These are phyloP conservation scores for Archips crataeganus DNA, from an alignment of 2,888 invertebrate genomes.

Conservation along the genomic window DNA sequence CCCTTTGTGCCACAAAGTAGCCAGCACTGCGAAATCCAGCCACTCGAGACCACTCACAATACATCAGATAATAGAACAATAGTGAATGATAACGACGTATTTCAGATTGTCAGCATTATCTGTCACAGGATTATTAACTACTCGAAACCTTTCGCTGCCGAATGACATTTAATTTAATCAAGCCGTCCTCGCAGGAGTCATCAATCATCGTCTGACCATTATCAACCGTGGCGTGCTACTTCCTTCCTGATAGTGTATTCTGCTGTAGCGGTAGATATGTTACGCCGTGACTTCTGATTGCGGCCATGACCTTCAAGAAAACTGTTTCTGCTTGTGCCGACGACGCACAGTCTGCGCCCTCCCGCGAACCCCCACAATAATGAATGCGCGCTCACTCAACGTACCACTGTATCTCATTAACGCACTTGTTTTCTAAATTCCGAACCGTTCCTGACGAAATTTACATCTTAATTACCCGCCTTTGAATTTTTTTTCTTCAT, in stretches of 20 bases:
- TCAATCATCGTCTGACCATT: slow-evolving; percentile 46
- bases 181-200: slow-evolving; percentile 31
- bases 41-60: slow-evolving; percentile 31
- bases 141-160: slow-evolving; percentile 26
- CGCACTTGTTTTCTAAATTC: slow-evolving; percentile 43
- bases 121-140: slow-evolving; percentile 21
- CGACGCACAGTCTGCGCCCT: slow-evolving; percentile 20
- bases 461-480: slow-evolving; percentile 56
- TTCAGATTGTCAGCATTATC: not conserved
- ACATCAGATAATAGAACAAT: slow-evolving; percentile 25
- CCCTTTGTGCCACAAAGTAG: slow-evolving; percentile 22
- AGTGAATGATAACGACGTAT: slow-evolving; percentile 13
- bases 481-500: slow-evolving; percentile 48
- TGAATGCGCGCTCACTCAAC: slow-evolving; percentile 21
- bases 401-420: slow-evolving; percentile 33
- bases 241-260: slow-evolving; percentile 31
- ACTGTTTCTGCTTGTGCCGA: slow-evolving; percentile 31
- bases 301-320: slow-evolving; percentile 41
- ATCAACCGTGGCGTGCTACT: slow-evolving; percentile 35
- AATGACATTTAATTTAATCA: slow-evolving; percentile 47
- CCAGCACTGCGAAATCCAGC: slow-evolving; percentile 8
- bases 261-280: slow-evolving; percentile 34
- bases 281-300: slow-evolving; percentile 34
- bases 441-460: slow-evolving; percentile 47
- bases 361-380: slow-evolving; percentile 8